Base-by-base conservation (phyloP, 2,113 vertebrate species). In the Parus major region DNA sequence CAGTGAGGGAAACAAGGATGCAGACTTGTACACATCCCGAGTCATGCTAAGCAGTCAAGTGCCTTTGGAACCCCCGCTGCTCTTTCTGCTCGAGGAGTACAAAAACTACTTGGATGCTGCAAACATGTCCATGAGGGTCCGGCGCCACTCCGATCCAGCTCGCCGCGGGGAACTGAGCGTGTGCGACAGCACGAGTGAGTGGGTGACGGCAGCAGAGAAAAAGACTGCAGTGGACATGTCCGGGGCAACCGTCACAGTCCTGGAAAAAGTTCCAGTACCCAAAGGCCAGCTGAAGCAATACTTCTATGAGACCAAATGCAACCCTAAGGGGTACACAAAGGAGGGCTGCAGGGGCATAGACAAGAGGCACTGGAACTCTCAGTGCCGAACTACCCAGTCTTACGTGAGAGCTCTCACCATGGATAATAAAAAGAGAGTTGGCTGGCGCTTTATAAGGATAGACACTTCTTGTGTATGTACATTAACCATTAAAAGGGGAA, bases 401-500 rank as follows among this genome's bases (percentile, higher is more conserved):
- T 99, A 99, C 6, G 99, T 99, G 98, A 98, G 99, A 98, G 99
- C 99, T 77, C 99, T 99, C 90, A 99, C 99, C 98, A 99, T 99
- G 99, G 99, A 99, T 99, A 99, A 98, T 97, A 99, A 99, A 98
- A 99, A 99, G 98, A 98, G 99, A 98, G 99, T 99, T 87, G 99
- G 99, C 96, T 99, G 99, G 99, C 98, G 99, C 82, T 99, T 99
- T 98, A 99, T 99, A 98, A 99, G 99, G 98, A 99, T 99, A 99
- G 99, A 99, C 99, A 99, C 99, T 99, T 99, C 99, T 87, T 99
- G 99, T 99, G 99, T 99, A 98, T 99, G 99, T 99, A 99, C 99
- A 99, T 97, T 99, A 98, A 99, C 99, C 99, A 99, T 99, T 98
- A 99, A 99, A 98, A 99, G 99, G 97, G 99, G 99, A 97, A 99